Conservation (phyloP, 2,113 vertebrate species). For the Antechinus flavipes region DNA sequence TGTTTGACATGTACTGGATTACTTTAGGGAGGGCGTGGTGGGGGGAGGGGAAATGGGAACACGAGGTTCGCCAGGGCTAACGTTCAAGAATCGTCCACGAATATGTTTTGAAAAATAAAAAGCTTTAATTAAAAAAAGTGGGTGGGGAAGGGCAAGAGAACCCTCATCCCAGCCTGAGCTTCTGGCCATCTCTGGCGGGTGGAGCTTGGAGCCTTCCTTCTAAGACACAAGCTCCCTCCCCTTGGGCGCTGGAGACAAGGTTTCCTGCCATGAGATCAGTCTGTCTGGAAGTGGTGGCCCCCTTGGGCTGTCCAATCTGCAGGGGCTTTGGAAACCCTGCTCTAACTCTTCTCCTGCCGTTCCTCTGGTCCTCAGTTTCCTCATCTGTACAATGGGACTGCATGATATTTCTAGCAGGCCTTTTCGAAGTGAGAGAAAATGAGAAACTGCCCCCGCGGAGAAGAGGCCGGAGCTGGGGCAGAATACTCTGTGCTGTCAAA, state of each 20-base stretch:
- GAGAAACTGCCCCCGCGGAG: neutral
- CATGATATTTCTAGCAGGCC: neutral
- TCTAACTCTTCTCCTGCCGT: neutral
- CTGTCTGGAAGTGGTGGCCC: neutral
- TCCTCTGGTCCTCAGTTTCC: neutral
- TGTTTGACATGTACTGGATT: too few relatives aligned
- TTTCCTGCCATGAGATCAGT: neutral
- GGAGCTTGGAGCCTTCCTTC: neutral
- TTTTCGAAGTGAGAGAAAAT: neutral
- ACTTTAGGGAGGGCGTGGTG: too few relatives aligned
- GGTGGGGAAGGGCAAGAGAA: neutral
- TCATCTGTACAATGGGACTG: neutral
- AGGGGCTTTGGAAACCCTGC: neutral
- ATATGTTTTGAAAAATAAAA: too few relatives aligned
- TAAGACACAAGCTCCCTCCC: neutral
- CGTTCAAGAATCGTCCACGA: too few relatives aligned
- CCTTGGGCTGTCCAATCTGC: neutral
- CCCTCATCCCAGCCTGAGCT: neutral
- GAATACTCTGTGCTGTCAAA: neutral
- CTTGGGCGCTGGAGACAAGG: neutral
- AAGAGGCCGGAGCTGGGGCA: neutral
- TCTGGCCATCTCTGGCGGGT: neutral
- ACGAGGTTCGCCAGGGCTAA: too few relatives aligned
- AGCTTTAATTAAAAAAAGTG: too few relatives aligned
- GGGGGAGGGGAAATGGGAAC: too few relatives aligned